Evolutionary conservation across 2,113 vertebrate species (phyloP), one percentile per base, ranked within the genome.

Genomic region (Neoarius graeffei): DNA sequence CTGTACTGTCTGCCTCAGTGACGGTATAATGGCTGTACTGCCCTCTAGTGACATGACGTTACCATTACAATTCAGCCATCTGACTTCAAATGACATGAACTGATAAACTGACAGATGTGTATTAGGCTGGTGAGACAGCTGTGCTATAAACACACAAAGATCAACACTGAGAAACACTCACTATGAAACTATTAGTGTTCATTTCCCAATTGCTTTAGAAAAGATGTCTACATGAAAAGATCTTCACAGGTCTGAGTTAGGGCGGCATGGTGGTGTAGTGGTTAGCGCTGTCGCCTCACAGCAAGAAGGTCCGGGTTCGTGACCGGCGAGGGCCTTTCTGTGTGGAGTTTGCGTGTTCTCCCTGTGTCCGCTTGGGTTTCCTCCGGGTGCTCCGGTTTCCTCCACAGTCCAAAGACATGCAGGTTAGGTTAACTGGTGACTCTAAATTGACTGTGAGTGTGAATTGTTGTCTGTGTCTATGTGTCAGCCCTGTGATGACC

Each of bases 1-100:
- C n/a, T 8, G 3, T 3, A 1, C n/a, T 8, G 57, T 3, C 35
- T 27, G 27, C 23, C 59, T 54, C 48, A 25, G 81, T 48, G 14
- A 20, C 0, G 11, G 25, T 13, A n/a, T 84, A 88, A 77, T 69
- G 73, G 14, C 73, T 84, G 52, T 80, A 80, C 74, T 59, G 82
- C 87, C 73, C 87, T 84, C 87, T 88, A 67, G 73, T 88, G 87
- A 14, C 52, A 14, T 14, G 8, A 59, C 35, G 8, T 15, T 20
- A 48, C 9, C 20, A 83, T 76, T n/a, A 48, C 80, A 87, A 14
- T 3, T 80, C n/a, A 11, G 5, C 17, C 27, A 4, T 76, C 25
- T 23, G 42, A 50, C 73, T 20, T 7, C 48, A 23, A 52, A 27
- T 52, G 25, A 35, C 4, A 8, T 7, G 15, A 71, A 42, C 48